Conservation (phyloP, 2,888 invertebrate species). For the Athalia rosae region DNA sequence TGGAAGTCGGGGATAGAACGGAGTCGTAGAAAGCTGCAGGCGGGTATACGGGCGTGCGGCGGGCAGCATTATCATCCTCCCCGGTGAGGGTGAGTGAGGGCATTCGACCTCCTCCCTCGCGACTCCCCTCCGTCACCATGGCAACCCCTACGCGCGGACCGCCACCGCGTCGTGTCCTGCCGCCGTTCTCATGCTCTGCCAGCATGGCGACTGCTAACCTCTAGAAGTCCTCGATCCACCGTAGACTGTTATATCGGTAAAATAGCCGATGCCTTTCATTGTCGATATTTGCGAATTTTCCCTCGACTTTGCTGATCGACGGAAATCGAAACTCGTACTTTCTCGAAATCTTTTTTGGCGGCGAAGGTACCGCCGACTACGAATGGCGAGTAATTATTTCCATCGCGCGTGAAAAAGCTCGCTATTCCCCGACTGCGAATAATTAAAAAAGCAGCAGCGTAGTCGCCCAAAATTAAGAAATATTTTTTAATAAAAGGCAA, state of each 20-base stretch:
- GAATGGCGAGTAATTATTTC: constrained; percentile 28
- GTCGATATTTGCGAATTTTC: too few species aligned
- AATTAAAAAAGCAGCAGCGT: constrained; percentile 57
- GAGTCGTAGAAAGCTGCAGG: constrained; percentile 31
- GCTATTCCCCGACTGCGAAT: constrained; percentile 54
- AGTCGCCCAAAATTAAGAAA: constrained; percentile 62
- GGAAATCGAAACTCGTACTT: too few species aligned
- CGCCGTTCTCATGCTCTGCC: constrained; percentile 65
- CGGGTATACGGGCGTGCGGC: constrained; percentile 56
- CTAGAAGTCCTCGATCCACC: constrained; percentile 33
- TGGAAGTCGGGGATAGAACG: background rate
- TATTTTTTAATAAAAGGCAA: constrained; percentile 66
- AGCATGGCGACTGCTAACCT: constrained; percentile 68
- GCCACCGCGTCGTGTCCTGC: constrained; percentile 68
- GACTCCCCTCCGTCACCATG: constrained; percentile 71
- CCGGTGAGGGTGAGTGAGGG: constrained; percentile 69
- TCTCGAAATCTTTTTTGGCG: background rate
- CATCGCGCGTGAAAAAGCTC: constrained; percentile 16
- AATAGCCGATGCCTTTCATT: too few species aligned
- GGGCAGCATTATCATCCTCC: constrained; percentile 68
- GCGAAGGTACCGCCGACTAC: background rate
- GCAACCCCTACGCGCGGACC: constrained; percentile 70
- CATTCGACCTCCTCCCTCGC: constrained; percentile 47
- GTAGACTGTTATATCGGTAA: constrained; percentile 6
- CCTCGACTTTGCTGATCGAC: too few species aligned